These are phyloP conservation scores for Metridium senile DNA, from an alignment of 92 coral and sea anemone species.

Conservation along the genomic window DNA sequence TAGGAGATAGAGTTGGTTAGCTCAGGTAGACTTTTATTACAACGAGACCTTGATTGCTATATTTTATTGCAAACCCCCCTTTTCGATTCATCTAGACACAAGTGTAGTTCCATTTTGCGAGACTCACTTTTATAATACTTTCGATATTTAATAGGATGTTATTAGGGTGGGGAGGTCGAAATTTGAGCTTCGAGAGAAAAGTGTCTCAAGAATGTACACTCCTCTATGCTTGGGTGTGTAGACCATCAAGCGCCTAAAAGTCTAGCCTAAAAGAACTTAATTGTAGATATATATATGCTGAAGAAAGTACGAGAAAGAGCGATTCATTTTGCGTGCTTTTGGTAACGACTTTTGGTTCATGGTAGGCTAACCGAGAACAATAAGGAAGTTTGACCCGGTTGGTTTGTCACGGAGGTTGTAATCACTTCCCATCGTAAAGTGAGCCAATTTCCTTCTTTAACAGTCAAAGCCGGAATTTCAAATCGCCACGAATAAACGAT, in stretches of 20 bases:
- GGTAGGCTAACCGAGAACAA: neutral
- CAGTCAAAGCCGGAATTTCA: neutral
- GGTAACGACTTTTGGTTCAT: neutral
- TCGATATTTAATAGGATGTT: neutral
- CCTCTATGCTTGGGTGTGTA: neutral
- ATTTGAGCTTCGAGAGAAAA: neutral
- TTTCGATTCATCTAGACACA: no score
- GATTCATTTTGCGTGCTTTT: neutral
- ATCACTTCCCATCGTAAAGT: slow-evolving; percentile 9
- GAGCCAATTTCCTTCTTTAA: slow-evolving; percentile 7
- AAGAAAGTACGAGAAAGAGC: no score
- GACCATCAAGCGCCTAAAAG: neutral
- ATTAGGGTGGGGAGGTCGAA: slow-evolving; percentile 16
- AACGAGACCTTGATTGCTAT: no score
- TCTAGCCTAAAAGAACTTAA: neutral
- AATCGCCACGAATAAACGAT: neutral
- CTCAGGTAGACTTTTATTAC: no score
- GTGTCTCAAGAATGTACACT: slow-evolving; percentile 13
- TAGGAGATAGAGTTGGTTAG: no score
- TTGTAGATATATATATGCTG: neutral
- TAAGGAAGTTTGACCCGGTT: neutral
- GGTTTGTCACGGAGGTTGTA: neutral
- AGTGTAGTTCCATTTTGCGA: no score
- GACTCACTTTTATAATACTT: neutral
- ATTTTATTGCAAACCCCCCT: no score